These are phyloP conservation scores for Copsychus sechellarum DNA, from an alignment of 2,113 vertebrate species.

Conservation along the genomic window DNA sequence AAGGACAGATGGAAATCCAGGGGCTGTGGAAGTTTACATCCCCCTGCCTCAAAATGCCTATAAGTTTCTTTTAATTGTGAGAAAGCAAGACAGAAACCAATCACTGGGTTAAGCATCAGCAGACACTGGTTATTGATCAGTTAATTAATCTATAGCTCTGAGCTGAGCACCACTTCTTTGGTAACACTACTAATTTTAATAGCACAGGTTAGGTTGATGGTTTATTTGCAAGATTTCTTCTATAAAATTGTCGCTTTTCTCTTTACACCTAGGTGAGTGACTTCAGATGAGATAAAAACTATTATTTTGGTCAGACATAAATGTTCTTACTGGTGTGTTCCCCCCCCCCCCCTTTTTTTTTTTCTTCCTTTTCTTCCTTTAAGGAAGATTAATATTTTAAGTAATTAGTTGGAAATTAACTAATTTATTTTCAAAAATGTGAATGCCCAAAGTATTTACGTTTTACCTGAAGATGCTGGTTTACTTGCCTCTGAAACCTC, in stretches of 20 bases:
- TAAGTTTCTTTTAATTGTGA: not conserved
- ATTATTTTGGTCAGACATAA: not conserved
- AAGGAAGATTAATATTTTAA: not conserved
- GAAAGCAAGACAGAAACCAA: not conserved
- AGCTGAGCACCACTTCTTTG: not conserved
- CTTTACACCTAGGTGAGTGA: not conserved
- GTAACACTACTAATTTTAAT: not conserved
- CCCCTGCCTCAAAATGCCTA: not conserved
- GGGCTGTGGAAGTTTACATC: not conserved
- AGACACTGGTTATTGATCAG: not conserved
- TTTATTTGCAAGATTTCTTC: not conserved
- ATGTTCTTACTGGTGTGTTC: not conserved
- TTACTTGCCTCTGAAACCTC: not conserved
- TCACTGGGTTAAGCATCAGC: not conserved
- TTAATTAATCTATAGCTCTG: slow-evolving; percentile 21
- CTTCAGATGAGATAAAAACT: not conserved
- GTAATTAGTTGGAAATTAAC: not conserved
- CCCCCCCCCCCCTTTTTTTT: too few species aligned
- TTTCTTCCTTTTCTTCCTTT: not conserved
- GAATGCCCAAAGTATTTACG: not conserved
- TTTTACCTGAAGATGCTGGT: not conserved
- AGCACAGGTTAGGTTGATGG: not conserved
- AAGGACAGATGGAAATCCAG: not conserved
- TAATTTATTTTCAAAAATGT: not conserved
- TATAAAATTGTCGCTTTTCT: not conserved